Conservation (phyloP, 1,140 invertebrate species). For the Brachionus paranguensis region DNA sequence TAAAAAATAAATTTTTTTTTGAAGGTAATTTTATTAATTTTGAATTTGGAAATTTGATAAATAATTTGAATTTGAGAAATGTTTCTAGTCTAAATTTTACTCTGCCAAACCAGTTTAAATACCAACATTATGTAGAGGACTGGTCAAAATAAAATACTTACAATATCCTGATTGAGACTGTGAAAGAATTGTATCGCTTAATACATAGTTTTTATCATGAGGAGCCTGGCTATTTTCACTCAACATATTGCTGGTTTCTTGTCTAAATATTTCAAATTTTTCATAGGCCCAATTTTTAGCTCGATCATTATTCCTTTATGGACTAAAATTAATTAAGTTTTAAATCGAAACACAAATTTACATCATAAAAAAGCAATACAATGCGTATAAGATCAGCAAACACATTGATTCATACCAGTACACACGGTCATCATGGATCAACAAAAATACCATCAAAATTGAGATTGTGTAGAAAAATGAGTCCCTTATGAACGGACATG, state of each 20-base stretch:
- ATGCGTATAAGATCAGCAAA: slow-evolving; percentile 69
- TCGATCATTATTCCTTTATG: slow-evolving; percentile 38
- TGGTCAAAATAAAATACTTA: too few relatives aligned
- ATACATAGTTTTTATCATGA: background rate
- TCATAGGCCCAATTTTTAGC: slow-evolving; percentile 22
- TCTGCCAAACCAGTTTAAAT: too few relatives aligned
- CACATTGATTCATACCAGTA: slow-evolving; percentile 68
- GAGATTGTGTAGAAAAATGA: slow-evolving; percentile 79
- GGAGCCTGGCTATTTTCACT: background rate
- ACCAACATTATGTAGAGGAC: too few relatives aligned
- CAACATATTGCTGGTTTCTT: background rate
- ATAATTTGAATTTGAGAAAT: too few relatives aligned
- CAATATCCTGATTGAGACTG: slow-evolving; percentile 5
- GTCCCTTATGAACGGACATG: slow-evolving; percentile 73
- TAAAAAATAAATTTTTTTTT: too few relatives aligned
- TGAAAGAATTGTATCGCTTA: background rate
- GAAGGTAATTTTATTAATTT: too few relatives aligned
- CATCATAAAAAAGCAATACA: slow-evolving; percentile 65
- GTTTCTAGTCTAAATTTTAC: too few relatives aligned
- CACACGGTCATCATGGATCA: slow-evolving; percentile 7
- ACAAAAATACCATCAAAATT: slow-evolving; percentile 62
- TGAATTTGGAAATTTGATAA: too few relatives aligned
- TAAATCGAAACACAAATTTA: background rate
- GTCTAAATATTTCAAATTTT: background rate
- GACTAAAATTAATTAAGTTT: background rate